Conservation (phyloP, 1,140 invertebrate genomes). For the Polyergus mexicanus region DNA sequence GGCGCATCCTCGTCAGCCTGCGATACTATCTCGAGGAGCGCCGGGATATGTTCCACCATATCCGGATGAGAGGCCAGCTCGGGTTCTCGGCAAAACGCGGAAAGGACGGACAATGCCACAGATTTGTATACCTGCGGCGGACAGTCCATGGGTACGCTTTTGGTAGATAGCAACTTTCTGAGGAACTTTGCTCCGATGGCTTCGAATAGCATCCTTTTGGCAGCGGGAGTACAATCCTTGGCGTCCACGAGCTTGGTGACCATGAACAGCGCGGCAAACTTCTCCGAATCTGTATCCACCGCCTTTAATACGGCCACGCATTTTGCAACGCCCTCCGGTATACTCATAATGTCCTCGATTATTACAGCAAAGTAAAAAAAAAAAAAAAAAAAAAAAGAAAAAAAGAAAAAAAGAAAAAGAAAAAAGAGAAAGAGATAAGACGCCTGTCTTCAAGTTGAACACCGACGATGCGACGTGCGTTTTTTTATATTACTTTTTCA, state of each 20-base stretch:
- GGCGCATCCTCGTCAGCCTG: conserved; percentile 93
- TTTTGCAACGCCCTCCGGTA: conserved; percentile 93
- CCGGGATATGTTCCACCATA: conserved; percentile 93
- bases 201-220: conserved; percentile 94
- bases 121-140: conserved; percentile 96
- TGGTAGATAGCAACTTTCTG: conserved; percentile 91
- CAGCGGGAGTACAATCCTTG: conserved; percentile 90
- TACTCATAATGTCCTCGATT: conserved; percentile 73
- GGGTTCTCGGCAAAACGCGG: conserved; percentile 93
- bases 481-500: not conserved
- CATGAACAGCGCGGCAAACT: conserved; percentile 96
- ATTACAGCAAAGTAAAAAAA: not conserved
- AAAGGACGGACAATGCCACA: conserved; percentile 94
- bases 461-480: not conserved
- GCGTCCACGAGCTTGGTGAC: conserved; percentile 95
- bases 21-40: conserved; percentile 93
- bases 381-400: not conserved
- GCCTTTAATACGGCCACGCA: conserved; percentile 92
- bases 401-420: no score
- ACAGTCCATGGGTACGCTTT: conserved; percentile 93
- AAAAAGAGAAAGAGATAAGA: not conserved
- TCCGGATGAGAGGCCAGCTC: conserved; percentile 93
- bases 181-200: conserved; percentile 95
- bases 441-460: not conserved
- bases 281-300: conserved; percentile 94